A percentile compares a stretch with the other conserved stretches of the same genome.
Evolutionary conservation across 2,113 vertebrate species (phyloP).

Genomic region (Pimephales promelas): DNA sequence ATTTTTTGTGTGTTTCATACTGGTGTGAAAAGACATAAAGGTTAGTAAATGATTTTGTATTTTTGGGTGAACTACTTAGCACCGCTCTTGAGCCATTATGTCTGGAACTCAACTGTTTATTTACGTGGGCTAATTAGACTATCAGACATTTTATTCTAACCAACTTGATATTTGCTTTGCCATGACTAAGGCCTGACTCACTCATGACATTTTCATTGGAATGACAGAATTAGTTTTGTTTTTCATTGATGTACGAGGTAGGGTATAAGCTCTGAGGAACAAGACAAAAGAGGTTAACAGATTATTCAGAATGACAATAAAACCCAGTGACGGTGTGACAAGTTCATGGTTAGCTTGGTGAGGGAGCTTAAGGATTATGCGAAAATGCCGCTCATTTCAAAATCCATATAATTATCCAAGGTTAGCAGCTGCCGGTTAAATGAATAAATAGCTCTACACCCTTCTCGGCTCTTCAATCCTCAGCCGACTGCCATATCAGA

Average conservation of each 20-base stretch:
- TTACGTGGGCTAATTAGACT: neutral
- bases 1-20: neutral
- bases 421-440: conserved; percentile 38
- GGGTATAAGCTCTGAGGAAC: neutral
- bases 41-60: neutral
- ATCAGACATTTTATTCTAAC: neutral
- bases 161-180: conserved; percentile 1
- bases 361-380: conserved; percentile 10
- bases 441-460: conserved; percentile 38
- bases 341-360: conserved; percentile 23
- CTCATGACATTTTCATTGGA: conserved; percentile 12
- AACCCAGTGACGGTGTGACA: neutral
- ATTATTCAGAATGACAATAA: conserved; percentile 15
- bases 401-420: conserved; percentile 29
- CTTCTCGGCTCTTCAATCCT: conserved; percentile 20
- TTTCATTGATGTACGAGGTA: neutral
- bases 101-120: neutral
- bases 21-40: neutral
- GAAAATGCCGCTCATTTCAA: neutral
- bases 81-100: neutral
- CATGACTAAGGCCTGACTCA: conserved; percentile 7
- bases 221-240: neutral
- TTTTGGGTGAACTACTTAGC: neutral
- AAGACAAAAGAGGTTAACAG: conserved; percentile 8
- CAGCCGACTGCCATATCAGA: conserved; percentile 27